Evolutionary conservation across 2,113 vertebrate species (phyloP).

Genomic region (Gymnogyps californianus): DNA sequence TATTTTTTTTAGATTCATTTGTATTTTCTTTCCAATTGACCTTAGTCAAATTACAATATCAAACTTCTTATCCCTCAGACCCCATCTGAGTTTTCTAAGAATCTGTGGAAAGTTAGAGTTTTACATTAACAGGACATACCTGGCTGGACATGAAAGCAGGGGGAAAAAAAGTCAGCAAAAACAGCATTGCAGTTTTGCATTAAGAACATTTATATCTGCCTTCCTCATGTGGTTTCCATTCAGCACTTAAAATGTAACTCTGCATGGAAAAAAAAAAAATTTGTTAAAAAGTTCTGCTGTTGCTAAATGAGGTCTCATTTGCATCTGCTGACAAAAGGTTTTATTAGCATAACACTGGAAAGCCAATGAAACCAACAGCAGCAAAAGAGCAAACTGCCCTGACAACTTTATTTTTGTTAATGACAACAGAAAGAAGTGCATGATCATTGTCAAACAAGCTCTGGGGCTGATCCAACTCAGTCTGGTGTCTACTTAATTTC

Average conservation of each 20-base stretch:
- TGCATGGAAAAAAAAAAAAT: neutral
- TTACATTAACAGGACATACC: neutral
- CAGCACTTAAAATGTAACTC: neutral
- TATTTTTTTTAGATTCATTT: neutral
- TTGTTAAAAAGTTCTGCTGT: neutral
- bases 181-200: neutral
- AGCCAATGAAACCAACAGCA: neutral
- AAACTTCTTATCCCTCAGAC: neutral
- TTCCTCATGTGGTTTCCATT: neutral
- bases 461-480: neutral
- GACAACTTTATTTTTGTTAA: slow-evolving; percentile 12
- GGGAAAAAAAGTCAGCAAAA: neutral
- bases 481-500: neutral
- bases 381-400: neutral
- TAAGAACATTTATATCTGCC: neutral
- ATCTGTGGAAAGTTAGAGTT: neutral
- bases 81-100: neutral
- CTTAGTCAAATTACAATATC: neutral
- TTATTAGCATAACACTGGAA: neutral
- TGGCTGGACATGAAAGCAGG: neutral
- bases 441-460: neutral
- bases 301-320: neutral
- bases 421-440: neutral
- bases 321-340: slow-evolving; percentile 1
- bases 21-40: neutral